These are phyloP conservation scores for Lagenorhynchus albirostris DNA, from an alignment of 2,113 vertebrate genomes.

Conservation along the genomic window DNA sequence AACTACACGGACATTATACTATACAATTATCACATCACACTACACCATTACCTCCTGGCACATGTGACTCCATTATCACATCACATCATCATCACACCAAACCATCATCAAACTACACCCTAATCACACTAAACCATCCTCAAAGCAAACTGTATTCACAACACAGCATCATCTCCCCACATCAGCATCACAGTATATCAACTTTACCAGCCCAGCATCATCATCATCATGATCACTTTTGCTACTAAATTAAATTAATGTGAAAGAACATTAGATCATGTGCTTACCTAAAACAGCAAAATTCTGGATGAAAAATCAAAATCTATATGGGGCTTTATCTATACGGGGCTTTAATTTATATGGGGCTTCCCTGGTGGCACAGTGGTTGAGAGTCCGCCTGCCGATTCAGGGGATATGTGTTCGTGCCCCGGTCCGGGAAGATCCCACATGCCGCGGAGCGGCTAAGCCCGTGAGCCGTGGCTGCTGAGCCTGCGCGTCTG, in stretches of 20 bases:
- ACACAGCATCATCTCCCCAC: neutral
- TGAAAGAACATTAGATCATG: neutral
- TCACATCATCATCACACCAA: neutral
- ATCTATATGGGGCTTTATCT: neutral
- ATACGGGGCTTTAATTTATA: neutral
- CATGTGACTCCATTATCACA: neutral
- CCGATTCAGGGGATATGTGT: too few relatives aligned
- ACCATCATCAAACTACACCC: neutral
- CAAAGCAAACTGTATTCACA: neutral
- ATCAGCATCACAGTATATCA: too few relatives aligned
- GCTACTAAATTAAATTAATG: neutral
- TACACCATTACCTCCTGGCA: neutral
- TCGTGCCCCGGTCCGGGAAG: too few relatives aligned
- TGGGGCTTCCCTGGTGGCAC: too few relatives aligned
- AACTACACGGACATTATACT: neutral
- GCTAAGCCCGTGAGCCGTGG: too few relatives aligned
- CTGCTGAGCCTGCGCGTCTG: too few relatives aligned
- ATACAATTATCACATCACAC: too few relatives aligned
- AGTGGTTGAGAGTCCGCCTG: too few relatives aligned
- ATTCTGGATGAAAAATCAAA: neutral
- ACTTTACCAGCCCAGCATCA: neutral
- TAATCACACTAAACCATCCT: neutral
- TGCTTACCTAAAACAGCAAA: neutral
- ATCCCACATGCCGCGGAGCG: too few relatives aligned
- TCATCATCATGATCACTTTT: neutral